Percentiles rank a stretch among this genome's conserved stretches.
phyloP scores from a whole-genome alignment of 2,888 invertebrate species.

The Drosophila monieri region DNA sequence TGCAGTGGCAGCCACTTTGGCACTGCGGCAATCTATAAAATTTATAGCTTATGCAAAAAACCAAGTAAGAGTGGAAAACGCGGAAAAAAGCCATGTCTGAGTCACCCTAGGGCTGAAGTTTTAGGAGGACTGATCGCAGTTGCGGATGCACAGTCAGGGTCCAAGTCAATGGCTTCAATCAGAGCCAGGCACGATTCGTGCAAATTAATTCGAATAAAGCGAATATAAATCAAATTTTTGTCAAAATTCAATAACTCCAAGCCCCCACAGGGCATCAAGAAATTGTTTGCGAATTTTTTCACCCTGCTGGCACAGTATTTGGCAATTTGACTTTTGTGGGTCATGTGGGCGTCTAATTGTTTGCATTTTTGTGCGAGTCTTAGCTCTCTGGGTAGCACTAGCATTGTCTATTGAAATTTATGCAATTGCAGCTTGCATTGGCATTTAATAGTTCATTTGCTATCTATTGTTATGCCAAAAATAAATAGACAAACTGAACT shows the following conservation, averaged over 20 bases:
- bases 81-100: conserved; percentile 17
- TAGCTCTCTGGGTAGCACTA: conserved; percentile 5
- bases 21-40: conserved; percentile 40
- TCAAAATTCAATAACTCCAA: conserved; percentile 50
- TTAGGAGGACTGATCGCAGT: conserved; percentile 1
- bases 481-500: conserved; percentile 41
- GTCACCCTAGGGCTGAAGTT: conserved; percentile 18
- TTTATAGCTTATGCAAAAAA: conserved; percentile 51
- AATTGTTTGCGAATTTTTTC: conserved; percentile 14
- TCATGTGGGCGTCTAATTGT: conserved; percentile 76
- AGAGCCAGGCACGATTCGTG: conserved; percentile 30
- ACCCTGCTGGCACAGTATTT: neutral
- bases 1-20: conserved; percentile 32
- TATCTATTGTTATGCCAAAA: conserved; percentile 54
- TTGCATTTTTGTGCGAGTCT: conserved; percentile 39
- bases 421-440: conserved; percentile 51
- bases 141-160: neutral
- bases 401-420: conserved; percentile 54
- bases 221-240: conserved; percentile 59
- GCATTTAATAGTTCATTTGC: conserved; percentile 56
- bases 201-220: conserved; percentile 45
- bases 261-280: conserved; percentile 38
- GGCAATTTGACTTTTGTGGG: conserved; percentile 38
- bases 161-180: conserved; percentile 17
- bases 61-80: neutral